These are phyloP conservation scores for Nannoperca obscura DNA, from an alignment of 2,797 vertebrate genomes.

Conservation along the genomic window DNA sequence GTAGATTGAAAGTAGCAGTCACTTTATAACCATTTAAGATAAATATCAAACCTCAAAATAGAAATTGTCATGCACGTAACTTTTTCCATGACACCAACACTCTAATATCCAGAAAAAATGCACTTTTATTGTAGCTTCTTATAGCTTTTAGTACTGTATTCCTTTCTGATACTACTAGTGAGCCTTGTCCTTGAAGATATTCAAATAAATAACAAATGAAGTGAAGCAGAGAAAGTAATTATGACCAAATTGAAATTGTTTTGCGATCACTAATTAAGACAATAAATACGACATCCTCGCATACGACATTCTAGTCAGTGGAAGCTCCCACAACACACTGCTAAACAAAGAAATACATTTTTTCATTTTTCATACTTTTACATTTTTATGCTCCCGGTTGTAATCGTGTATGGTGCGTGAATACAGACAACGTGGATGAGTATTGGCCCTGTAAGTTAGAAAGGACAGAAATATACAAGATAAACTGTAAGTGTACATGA, in stretches of 20 bases:
- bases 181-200: slow-evolving; percentile 65
- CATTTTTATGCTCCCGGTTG: slow-evolving; percentile 34
- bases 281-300: slow-evolving; percentile 69
- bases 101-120: slow-evolving; percentile 37
- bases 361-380: not conserved
- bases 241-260: slow-evolving; percentile 48
- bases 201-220: slow-evolving; percentile 76
- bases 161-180: slow-evolving; percentile 43
- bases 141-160: slow-evolving; percentile 51
- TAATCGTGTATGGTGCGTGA: slow-evolving; percentile 49
- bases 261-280: slow-evolving; percentile 48
- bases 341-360: slow-evolving; percentile 35
- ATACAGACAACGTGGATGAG: slow-evolving; percentile 60
- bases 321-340: slow-evolving; percentile 67
- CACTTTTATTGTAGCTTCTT: slow-evolving; percentile 38
- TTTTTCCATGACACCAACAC: slow-evolving; percentile 69
- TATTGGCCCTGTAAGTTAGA: slow-evolving; percentile 64
- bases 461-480: slow-evolving; percentile 71
- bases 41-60: slow-evolving; percentile 76
- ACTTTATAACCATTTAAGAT: slow-evolving; percentile 61
- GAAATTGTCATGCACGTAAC: slow-evolving; percentile 73
- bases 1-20: slow-evolving; percentile 62
- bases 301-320: slow-evolving; percentile 66
- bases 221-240: slow-evolving; percentile 67
- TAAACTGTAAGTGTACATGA: slow-evolving; percentile 65